Conservation (phyloP, 2,888 invertebrate species). For the Archaeoteleia sp. region DNA sequence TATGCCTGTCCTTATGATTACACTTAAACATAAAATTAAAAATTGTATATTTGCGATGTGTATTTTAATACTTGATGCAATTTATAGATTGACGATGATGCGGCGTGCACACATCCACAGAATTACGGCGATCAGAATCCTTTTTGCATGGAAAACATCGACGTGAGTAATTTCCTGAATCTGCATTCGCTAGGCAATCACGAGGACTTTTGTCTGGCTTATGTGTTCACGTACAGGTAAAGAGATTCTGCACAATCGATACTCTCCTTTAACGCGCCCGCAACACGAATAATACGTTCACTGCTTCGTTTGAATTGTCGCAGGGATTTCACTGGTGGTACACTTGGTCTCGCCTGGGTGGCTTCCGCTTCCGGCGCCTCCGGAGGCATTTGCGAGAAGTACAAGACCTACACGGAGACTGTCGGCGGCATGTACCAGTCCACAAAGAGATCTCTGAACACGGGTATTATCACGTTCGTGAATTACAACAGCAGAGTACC, state of each 20-base stretch:
- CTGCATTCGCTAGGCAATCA: slow-evolving; percentile 98
- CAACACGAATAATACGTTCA: slow-evolving; percentile 29
- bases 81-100: slow-evolving; percentile 91
- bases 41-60: slow-evolving; percentile 12
- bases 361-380: slow-evolving; percentile 98
- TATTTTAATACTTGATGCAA: slow-evolving; percentile 58
- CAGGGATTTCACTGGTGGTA: slow-evolving; percentile 98
- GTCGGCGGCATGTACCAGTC: slow-evolving; percentile 95
- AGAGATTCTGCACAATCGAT: slow-evolving; percentile 9
- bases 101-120: slow-evolving; percentile 80
- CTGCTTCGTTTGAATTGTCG: slow-evolving; percentile 41
- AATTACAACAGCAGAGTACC: slow-evolving; percentile 98
- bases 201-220: slow-evolving; percentile 99
- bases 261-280: slow-evolving; percentile 23
- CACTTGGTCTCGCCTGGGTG: slow-evolving; percentile 99
- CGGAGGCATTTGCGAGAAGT: slow-evolving; percentile 98
- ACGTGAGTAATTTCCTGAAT: slow-evolving; percentile 99
- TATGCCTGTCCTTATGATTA: too few relatives aligned
- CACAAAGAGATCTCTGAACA: slow-evolving; percentile 95
- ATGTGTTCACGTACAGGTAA: slow-evolving; percentile 92
- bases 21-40: too few relatives aligned
- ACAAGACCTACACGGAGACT: slow-evolving; percentile 97
- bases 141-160: slow-evolving; percentile 97
- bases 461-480: slow-evolving; percentile 98
- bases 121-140: slow-evolving; percentile 84